phyloP scores from a whole-genome alignment of 2,888 invertebrate species.

The Clitarchus hookeri region DNA sequence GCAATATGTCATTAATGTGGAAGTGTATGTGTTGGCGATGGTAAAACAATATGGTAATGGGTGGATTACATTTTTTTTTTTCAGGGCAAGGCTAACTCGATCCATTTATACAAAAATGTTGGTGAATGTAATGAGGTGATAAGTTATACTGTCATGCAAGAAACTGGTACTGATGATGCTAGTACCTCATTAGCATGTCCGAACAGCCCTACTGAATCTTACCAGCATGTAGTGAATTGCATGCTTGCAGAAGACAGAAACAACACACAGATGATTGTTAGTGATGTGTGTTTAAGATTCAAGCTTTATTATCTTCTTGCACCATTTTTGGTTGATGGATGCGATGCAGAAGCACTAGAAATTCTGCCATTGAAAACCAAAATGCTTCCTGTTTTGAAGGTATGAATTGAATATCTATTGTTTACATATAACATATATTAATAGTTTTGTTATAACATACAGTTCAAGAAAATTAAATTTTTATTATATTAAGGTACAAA shows the following conservation, averaged over 20 bases:
- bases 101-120: background rate
- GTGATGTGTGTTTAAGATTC: background rate
- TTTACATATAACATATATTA: too few relatives aligned
- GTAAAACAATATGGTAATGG: too few relatives aligned
- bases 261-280: background rate
- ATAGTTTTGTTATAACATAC: too few relatives aligned
- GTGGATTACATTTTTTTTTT: background rate
- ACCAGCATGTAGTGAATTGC: background rate
- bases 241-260: background rate
- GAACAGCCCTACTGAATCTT: background rate
- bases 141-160: background rate
- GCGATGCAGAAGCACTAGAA: constrained; percentile 18
- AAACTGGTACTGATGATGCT: background rate
- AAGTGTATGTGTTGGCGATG: too few relatives aligned
- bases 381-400: background rate
- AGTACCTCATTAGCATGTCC: background rate
- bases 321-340: constrained; percentile 2
- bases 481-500: too few relatives aligned
- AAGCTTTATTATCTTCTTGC: background rate
- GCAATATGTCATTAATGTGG: too few relatives aligned
- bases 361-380: background rate
- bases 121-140: background rate
- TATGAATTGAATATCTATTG: background rate
- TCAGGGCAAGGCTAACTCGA: background rate
- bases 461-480: too few relatives aligned